These are phyloP conservation scores for Sternarchorhynchus goeldii DNA, from an alignment of 2,797 vertebrate species.

Conservation along the genomic window DNA sequence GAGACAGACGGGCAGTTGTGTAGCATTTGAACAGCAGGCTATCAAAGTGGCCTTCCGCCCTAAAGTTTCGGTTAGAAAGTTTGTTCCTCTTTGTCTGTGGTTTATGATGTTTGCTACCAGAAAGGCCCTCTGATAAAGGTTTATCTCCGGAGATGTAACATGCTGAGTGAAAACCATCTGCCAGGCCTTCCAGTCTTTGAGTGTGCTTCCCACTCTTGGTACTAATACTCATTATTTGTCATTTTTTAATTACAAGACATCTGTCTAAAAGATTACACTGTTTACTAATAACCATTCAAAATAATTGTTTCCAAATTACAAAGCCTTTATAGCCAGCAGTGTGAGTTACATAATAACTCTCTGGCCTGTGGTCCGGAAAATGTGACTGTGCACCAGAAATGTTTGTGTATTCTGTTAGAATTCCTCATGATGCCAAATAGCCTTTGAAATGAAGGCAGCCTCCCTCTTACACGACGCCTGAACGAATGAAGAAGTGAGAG, in stretches of 20 bases:
- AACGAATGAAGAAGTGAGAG: too few species aligned
- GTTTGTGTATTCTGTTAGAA: conserved; percentile 16
- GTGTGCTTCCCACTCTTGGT: conserved; percentile 10
- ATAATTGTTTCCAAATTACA: conserved; percentile 29
- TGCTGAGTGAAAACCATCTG: conserved; percentile 49
- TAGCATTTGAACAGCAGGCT: conserved; percentile 47
- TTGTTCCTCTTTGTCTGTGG: conserved; percentile 62
- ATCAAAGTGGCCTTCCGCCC: conserved; percentile 26
- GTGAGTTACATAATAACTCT: conserved; percentile 22
- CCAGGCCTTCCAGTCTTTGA: not conserved
- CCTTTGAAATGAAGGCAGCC: conserved; percentile 27
- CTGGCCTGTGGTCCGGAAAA: conserved; percentile 23
- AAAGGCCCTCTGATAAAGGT: conserved; percentile 59
- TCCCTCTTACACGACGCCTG: not conserved
- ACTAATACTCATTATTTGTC: conserved; percentile 33
- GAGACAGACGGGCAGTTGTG: conserved; percentile 31
- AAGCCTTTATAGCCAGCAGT: not conserved
- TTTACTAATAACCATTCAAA: conserved; percentile 9
- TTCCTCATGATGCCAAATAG: conserved; percentile 31
- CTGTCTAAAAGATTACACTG: conserved; percentile 20
- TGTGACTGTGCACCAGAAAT: not conserved
- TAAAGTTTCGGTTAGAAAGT: conserved; percentile 49
- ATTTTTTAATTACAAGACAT: conserved; percentile 16
- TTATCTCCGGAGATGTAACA: conserved; percentile 49
- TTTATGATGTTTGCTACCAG: conserved; percentile 66